Evolutionary conservation across 2,888 invertebrate species (phyloP).

Genomic region (Eupithecia tripunctaria): DNA sequence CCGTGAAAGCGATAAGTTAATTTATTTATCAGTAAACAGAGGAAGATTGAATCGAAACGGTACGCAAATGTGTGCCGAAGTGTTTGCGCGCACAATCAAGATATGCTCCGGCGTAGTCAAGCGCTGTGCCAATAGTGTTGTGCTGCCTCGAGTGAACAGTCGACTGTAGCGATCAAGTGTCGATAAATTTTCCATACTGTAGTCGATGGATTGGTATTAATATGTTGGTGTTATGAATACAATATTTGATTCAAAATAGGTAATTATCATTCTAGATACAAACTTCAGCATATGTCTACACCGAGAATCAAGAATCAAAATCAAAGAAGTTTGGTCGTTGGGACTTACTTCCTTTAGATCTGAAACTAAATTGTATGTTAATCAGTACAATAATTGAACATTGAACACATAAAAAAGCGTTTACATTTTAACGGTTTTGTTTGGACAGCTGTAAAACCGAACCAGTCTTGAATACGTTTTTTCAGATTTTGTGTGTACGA

Average conservation of each 20-base stretch:
- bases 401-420: too few species aligned
- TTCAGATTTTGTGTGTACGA: too few species aligned
- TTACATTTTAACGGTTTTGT: too few species aligned
- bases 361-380: too few species aligned
- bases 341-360: too few species aligned
- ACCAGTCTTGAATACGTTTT: too few species aligned
- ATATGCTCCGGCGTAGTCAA: slow-evolving; percentile 66
- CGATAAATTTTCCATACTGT: background rate
- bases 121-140: slow-evolving; percentile 57
- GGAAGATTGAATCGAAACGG: slow-evolving; percentile 51
- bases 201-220: background rate
- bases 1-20: slow-evolving; percentile 21
- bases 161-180: slow-evolving; percentile 41
- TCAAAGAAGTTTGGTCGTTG: too few species aligned
- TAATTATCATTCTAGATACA: background rate
- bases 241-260: background rate
- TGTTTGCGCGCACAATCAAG: slow-evolving; percentile 72
- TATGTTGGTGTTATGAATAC: background rate
- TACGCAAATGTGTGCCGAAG: slow-evolving; percentile 55
- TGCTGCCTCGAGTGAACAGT: slow-evolving; percentile 38
- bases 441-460: too few species aligned
- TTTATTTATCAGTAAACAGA: slow-evolving; percentile 43
- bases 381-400: too few species aligned
- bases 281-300: too few species aligned
- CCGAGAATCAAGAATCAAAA: too few species aligned